phyloP scores from a whole-genome alignment of 2,113 vertebrate genomes.

The Xenus cinereus region DNA sequence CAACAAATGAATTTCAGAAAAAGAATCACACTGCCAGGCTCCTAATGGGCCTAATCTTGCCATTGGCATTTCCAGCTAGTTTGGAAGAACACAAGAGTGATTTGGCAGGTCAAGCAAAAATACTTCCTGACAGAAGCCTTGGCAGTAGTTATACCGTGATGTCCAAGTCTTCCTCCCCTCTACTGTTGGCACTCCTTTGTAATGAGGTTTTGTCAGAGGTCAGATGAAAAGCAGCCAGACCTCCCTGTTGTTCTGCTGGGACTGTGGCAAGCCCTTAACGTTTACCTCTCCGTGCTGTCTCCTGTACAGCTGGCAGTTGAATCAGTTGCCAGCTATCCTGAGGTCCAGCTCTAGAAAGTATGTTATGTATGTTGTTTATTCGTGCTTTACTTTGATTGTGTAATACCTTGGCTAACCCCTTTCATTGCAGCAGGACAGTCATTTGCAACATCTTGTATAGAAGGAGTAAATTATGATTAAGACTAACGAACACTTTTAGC shows the following conservation, averaged over 20 bases:
- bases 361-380: background rate
- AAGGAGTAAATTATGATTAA: background rate
- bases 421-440: background rate
- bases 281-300: background rate
- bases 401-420: background rate
- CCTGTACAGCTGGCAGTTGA: background rate
- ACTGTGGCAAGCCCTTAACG: background rate
- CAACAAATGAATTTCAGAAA: background rate
- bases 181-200: background rate
- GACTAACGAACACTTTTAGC: background rate
- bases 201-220: background rate
- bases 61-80: background rate
- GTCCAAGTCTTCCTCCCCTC: background rate
- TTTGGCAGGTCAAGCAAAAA: constrained; percentile 12
- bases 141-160: background rate
- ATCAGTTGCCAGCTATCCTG: background rate
- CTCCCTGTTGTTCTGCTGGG: background rate
- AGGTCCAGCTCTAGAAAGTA: background rate
- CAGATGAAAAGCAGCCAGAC: background rate
- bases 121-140: constrained; percentile 18
- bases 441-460: background rate
- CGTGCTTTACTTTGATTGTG: background rate
- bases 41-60: background rate
- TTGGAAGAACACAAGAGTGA: background rate
- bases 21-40: background rate